Conservation (phyloP, 2,888 invertebrate species). For the Heliconius cydno region DNA sequence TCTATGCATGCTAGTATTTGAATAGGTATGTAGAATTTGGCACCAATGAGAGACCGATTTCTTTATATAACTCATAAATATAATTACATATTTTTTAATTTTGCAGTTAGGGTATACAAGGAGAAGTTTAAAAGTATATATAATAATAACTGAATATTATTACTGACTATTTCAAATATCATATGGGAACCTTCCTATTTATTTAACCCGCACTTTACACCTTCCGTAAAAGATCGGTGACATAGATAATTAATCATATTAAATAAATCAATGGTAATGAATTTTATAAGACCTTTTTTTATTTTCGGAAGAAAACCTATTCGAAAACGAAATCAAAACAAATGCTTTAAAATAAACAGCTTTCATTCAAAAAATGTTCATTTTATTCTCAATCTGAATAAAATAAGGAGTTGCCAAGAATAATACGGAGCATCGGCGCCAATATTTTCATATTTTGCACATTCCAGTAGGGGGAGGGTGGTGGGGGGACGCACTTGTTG, state of each 20-base stretch:
- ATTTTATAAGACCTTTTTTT: neutral
- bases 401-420: conserved; percentile 28
- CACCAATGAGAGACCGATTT: neutral
- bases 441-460: conserved; percentile 44
- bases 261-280: neutral
- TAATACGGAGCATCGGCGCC: conserved; percentile 31
- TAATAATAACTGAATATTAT: neutral
- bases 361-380: neutral
- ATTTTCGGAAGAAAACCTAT: neutral
- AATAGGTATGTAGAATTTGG: neutral
- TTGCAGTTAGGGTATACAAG: too few species aligned
- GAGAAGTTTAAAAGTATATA: too few species aligned
- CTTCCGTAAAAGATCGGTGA: conserved; percentile 13
- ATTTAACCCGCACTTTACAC: conserved; percentile 9
- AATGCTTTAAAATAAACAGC: conserved; percentile 13
- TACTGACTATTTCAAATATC: neutral
- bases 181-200: conserved; percentile 1
- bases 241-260: neutral
- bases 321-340: neutral
- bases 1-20: conserved; percentile 8
- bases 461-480: conserved; percentile 38
- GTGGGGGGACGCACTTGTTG: conserved; percentile 36
- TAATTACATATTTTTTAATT: neutral
- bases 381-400: neutral
- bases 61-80: neutral